Base-by-base conservation (phyloP, 2,797 vertebrate genomes). In the Erethizon dorsatum region DNA sequence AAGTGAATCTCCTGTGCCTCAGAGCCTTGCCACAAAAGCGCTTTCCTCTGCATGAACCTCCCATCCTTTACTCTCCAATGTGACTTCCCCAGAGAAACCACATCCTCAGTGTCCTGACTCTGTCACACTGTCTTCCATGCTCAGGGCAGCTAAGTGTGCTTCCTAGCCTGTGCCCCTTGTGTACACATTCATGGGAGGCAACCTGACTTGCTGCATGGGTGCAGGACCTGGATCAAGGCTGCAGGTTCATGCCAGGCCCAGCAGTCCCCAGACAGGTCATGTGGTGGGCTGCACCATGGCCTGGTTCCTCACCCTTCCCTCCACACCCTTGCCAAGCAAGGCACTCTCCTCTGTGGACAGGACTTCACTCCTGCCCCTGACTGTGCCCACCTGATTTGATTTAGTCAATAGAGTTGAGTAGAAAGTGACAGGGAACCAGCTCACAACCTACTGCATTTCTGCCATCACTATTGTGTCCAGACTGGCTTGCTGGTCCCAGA, bases 391-490 rank as follows among this genome's bases (percentile, higher is more conserved):
- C 24, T 71, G 17, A 24, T 79, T 88, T 56, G 26, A 37, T 47
- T 56, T 90, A 45, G 63, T 8, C 0, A 14, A 41, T 8, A 67
- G 52, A 79, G 45, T 41, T 24, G 69, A 4, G 11, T 24, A 37
- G n/a, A 37, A 61, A 85, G 24, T 24, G 26, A 45, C 67, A 78
- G 57, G 61, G 28, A 18, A 0, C 41, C 33, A 65, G 33, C 31
- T 83, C 26, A 1, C 33, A 59, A 41, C 28, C 56, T 59, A 31
- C 28, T 52, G 0, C 1, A n/a, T 1, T 56, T 59, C 65, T 22
- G 9, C 41, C 17, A 17, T 31, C 3, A 3, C 41, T 28, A 0
- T 22, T 0, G 5, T 33, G 9, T 1, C 18, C 9, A 69, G 20
- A 47, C 41, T 57, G 89, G 61, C 6, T 50, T 12, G 18, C 28